Evolutionary conservation across 2,888 invertebrate genomes (phyloP), one percentile per base, ranked within the genome.

Genomic region (Synanthedon vespiformis): DNA sequence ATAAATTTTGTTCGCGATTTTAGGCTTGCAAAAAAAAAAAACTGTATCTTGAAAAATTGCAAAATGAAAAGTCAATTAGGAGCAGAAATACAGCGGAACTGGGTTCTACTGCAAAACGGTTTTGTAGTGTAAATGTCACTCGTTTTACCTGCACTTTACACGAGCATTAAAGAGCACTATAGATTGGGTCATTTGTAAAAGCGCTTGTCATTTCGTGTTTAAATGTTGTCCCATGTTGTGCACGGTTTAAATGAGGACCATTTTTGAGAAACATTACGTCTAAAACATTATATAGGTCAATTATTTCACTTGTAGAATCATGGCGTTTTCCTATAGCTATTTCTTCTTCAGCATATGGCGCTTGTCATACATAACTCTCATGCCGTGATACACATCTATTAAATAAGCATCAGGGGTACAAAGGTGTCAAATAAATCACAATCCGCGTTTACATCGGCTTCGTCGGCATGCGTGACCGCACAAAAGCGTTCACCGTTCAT

Each of bases 361-460:
- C 44, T 14, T 44, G 44, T 44, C 41, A 44, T 44, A 13, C 44
- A 44, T 34, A 34, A 44, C 13, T 14, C 44, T 14, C 8, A 44
- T 44, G 44, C 14, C 44, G 44, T 44, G 44, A n/a, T 44, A 44
- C 44, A n/a, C 44, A 44, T n/a, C 44, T 44, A 44, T 44, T 44
- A 44, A 44, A 44, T 6, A 44, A 44, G 44, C 44, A 44, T 44
- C 40, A 51, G 14, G 22, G 40, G 22, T 51, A 51, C 51, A 51
- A 44, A 51, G 44, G 51, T 22, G 44, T 52, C 52, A 27, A 52
- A 22, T 52, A 34, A 53, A 50, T 53, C 47, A 44, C 44, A 13
- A 14, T 44, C 11, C n/a, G 13, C 52, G 50, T 44, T 53, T 51
- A 27, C 50, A 41, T 44, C 44, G 44, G 27, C 50, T 44, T 53